These are phyloP conservation scores for Nematostella vectensis DNA, from an alignment of 92 coral and sea anemone species.

Conservation along the genomic window DNA sequence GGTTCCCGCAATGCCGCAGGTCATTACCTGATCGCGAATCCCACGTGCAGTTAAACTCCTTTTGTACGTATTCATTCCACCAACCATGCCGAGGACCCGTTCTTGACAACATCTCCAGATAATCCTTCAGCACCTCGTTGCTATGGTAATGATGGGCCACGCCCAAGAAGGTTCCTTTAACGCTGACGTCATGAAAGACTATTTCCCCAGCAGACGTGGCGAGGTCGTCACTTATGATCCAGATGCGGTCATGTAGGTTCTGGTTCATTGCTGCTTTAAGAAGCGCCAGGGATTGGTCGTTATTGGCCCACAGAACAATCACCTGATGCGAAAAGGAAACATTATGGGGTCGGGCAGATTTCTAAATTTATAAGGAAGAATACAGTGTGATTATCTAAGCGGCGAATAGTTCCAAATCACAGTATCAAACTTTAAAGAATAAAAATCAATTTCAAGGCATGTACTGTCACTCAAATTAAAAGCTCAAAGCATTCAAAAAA, in stretches of 20 bases:
- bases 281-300: slow-evolving; percentile 26
- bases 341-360: no score
- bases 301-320: slow-evolving; percentile 38
- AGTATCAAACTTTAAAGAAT: no score
- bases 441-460: no score
- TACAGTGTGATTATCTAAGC: no score
- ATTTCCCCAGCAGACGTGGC: slow-evolving; percentile 15
- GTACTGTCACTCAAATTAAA: no score
- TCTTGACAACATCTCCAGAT: slow-evolving; percentile 3
- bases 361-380: no score
- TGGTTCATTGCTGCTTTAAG: slow-evolving; percentile 26
- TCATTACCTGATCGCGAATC: not conserved
- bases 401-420: no score
- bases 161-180: slow-evolving; percentile 21
- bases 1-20: slow-evolving; percentile 2
- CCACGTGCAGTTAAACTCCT: slow-evolving; percentile 31
- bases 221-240: slow-evolving; percentile 57
- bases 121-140: not conserved
- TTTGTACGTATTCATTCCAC: slow-evolving; percentile 38
- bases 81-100: slow-evolving; percentile 6
- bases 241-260: slow-evolving; percentile 24
- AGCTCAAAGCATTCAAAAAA: no score
- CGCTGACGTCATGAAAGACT: slow-evolving; percentile 4
- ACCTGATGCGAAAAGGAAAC: slow-evolving; percentile 5
- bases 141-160: slow-evolving; percentile 16